Base-by-base conservation (phyloP, 2,888 invertebrate species). In the Tanypteryx hageni region DNA sequence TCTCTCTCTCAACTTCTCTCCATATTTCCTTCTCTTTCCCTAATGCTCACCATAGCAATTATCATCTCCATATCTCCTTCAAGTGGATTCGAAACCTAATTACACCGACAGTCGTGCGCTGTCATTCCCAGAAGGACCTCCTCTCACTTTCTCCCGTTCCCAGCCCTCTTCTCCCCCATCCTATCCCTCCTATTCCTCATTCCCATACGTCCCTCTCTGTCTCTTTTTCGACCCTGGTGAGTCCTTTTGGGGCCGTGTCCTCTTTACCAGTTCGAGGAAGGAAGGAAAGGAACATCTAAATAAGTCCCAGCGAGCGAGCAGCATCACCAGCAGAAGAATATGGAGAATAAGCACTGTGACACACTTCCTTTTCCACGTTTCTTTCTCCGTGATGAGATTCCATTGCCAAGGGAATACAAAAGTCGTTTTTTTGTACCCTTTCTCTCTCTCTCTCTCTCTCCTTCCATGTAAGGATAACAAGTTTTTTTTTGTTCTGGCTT, bases 321-420 rank as follows among this genome's bases (percentile, higher is more conserved):
- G 58, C 57, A 59, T 22, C 57, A 58, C 27, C 7, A 83, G 56
- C 31, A n/a, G 89, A 89, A 31, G 89, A 44, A 89, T 61, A 61
- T 14, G 56, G 44, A 61, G 89, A 56, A 89, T 68, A 64, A 61
- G 44, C 31, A 22, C 89, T n/a, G 44, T 89, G 89, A 89, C 89
- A 89, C 68, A 89, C 18, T 89, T 89, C 89, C 89, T 44, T 89
- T 31, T 44, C 82, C 31, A 2, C 89, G 64, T 89, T 89, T 89
- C 89, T 64, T 89, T 64, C 11, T n/a, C 44, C 18, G 89, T 64
- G 31, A 89, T 89, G 64, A 89, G 89, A 89, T 89, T 89, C 89
- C 89, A 89, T 89, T 89, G 31, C 89, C 68, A 89, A 44, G 89
- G 89, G 89, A 89, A 64, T 89, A 64, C 89, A 61, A 44, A 61